phyloP scores from a whole-genome alignment of 2,888 invertebrate genomes.

The Monopis laevigella region DNA sequence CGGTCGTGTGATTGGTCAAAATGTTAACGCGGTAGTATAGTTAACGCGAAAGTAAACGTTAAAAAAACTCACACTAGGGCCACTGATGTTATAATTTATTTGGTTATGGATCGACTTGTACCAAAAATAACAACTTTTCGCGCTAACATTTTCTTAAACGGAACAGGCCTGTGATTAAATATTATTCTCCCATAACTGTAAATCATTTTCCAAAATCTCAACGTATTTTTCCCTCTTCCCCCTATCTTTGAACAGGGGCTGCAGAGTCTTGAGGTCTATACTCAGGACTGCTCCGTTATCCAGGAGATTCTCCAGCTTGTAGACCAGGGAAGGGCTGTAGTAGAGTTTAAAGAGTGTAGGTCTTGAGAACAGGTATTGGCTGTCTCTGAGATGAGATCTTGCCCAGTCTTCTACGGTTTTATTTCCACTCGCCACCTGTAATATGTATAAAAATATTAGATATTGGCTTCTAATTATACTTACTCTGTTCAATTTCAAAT shows the following conservation, averaged over 20 bases:
- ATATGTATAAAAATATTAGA: no score
- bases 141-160: no score
- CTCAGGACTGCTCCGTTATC: slow-evolving; percentile 83
- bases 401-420: slow-evolving; percentile 81
- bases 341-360: slow-evolving; percentile 82
- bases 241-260: slow-evolving; percentile 77
- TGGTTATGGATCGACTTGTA: no score
- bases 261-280: slow-evolving; percentile 76
- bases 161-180: slow-evolving; percentile 16
- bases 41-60: no score
- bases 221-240: slow-evolving; percentile 77
- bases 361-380: slow-evolving; percentile 81
- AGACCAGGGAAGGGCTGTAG: slow-evolving; percentile 74
- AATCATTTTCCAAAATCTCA: slow-evolving; percentile 87
- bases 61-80: no score
- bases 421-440: slow-evolving; percentile 78
- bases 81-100: no score
- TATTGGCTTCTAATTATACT: no score
- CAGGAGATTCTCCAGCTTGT: slow-evolving; percentile 74
- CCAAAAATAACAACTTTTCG: no score
- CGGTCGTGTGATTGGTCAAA: no score
- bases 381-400: slow-evolving; percentile 70
- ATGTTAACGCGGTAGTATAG: no score
- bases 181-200: slow-evolving; percentile 81
- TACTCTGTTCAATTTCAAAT: no score